These are phyloP conservation scores for Muscicapa adusta DNA, from an alignment of 2,113 vertebrate species.

Conservation along the genomic window DNA sequence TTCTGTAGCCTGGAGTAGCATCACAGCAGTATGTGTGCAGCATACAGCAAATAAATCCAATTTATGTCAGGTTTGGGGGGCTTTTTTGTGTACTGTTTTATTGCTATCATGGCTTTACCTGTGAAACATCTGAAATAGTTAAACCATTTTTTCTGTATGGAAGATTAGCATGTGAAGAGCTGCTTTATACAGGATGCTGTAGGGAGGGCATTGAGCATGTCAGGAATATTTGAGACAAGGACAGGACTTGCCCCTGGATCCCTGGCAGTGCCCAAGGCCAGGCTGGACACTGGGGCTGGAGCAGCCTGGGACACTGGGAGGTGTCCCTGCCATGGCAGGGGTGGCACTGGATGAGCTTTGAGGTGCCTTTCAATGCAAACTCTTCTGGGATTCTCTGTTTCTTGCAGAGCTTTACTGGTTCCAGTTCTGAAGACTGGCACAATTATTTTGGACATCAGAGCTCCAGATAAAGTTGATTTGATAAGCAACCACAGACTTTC, in stretches of 20 bases:
- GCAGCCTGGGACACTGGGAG: not conserved
- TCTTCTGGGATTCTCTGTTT: not conserved
- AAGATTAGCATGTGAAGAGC: not conserved
- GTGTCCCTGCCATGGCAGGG: not conserved
- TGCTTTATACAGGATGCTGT: not conserved
- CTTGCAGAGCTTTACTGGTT: not conserved
- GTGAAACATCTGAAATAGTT: not conserved
- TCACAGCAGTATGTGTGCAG: not conserved
- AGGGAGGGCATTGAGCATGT: not conserved
- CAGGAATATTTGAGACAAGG: not conserved
- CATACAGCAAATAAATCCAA: not conserved
- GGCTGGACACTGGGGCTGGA: rapidly evolving
- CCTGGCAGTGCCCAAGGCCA: not conserved
- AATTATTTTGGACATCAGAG: not conserved
- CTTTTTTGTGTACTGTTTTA: not conserved
- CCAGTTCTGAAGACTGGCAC: not conserved
- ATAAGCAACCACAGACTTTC: not conserved
- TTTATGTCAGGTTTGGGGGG: not conserved
- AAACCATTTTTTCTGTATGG: not conserved
- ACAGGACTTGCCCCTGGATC: not conserved
- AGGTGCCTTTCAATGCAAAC: not conserved
- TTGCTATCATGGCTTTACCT: not conserved
- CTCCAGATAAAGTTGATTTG: not conserved
- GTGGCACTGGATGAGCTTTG: not conserved
- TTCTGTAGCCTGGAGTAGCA: not conserved